Percentiles rank a stretch among this genome's conserved stretches.
Conservation (phyloP, 2,113 vertebrate genomes). For the Sphyrna mokarran region DNA sequence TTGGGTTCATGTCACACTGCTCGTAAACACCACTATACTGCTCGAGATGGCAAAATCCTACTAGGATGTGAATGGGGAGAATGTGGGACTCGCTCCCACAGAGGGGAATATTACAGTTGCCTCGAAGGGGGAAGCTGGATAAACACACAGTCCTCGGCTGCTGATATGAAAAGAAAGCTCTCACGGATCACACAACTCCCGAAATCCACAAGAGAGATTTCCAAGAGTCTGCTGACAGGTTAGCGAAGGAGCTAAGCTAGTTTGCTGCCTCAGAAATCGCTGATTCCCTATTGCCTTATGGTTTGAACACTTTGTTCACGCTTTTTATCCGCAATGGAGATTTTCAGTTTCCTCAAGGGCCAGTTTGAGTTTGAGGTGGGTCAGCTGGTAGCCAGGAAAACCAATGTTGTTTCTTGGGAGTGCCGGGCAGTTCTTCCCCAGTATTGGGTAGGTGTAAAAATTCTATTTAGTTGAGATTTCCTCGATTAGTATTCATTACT, state of each 20-base stretch:
- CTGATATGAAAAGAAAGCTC: no score
- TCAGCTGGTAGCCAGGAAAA: background rate
- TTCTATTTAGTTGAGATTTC: background rate
- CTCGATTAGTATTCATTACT: conserved; percentile 5
- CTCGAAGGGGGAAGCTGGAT: no score
- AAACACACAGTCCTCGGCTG: no score
- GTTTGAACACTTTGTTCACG: background rate
- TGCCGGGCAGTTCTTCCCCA: background rate
- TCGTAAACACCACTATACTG: no score
- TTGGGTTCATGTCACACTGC: no score
- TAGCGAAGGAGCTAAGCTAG: background rate
- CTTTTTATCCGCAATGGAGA: no score
- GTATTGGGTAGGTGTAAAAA: background rate
- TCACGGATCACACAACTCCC: background rate
- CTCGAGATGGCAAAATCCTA: no score
- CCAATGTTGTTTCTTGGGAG: background rate
- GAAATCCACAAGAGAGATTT: background rate
- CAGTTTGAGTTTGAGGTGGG: background rate
- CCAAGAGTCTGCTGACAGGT: background rate
- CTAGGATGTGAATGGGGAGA: no score
- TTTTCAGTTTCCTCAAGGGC: background rate
- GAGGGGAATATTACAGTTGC: no score
- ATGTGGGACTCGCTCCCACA: no score
- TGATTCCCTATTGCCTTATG: background rate
- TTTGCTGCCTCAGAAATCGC: background rate